Percentiles rank a stretch among this genome's conserved stretches.
Conservation (phyloP, 2,797 vertebrate genomes). For the Hippocampus kuda region DNA sequence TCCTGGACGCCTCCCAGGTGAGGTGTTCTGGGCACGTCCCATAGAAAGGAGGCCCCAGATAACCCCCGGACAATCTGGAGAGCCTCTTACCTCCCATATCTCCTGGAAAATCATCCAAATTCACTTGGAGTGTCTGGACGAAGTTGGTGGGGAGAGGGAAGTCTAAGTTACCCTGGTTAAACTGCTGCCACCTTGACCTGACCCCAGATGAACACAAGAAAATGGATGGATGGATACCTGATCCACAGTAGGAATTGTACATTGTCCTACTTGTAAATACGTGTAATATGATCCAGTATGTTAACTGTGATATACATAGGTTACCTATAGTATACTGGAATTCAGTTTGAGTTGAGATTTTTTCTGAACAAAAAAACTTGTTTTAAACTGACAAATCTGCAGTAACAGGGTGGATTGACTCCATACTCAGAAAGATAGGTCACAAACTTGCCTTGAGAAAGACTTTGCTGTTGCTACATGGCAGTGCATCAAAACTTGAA, state of each 20-base stretch:
- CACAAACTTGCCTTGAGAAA: neutral
- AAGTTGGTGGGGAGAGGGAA: too few relatives aligned
- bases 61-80: too few relatives aligned
- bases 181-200: too few relatives aligned
- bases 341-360: neutral
- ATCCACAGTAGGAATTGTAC: neutral
- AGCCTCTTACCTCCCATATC: too few relatives aligned
- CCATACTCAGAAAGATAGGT: neutral
- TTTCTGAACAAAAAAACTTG: neutral
- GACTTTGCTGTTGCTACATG: neutral
- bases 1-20: too few relatives aligned
- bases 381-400: neutral
- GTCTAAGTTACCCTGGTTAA: too few relatives aligned
- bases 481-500: neutral
- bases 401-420: neutral
- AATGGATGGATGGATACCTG: neutral
- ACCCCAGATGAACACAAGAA: too few relatives aligned
- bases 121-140: too few relatives aligned
- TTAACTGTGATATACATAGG: neutral
- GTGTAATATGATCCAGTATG: neutral
- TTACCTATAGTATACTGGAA: neutral
- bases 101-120: too few relatives aligned
- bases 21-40: too few relatives aligned
- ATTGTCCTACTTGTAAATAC: neutral
- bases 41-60: too few relatives aligned